Evolutionary conservation across 2,888 invertebrate genomes (phyloP).

Genomic region (Lasius platythorax): DNA sequence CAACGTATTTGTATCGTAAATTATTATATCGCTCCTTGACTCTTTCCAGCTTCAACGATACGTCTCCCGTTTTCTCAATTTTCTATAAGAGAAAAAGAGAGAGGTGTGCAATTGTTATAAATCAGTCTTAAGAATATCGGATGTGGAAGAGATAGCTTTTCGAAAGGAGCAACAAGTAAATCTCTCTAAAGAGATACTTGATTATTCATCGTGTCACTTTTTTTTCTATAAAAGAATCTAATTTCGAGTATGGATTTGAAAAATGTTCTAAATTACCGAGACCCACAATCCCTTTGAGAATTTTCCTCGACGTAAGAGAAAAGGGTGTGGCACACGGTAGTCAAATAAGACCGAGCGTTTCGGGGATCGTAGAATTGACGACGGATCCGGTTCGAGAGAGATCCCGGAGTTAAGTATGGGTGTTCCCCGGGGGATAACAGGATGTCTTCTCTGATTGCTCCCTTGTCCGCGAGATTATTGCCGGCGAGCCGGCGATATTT

Average conservation of each 20-base stretch:
- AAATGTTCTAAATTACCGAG: background rate
- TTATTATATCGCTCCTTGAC: slow-evolving; percentile 1
- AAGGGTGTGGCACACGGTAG: slow-evolving; percentile 83
- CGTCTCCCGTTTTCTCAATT: background rate
- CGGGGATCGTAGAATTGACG: slow-evolving; percentile 68
- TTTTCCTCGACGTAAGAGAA: slow-evolving; percentile 64
- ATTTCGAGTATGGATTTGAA: background rate
- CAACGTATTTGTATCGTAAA: slow-evolving; percentile 22
- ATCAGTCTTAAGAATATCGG: background rate
- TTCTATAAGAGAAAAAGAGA: background rate
- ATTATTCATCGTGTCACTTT: background rate
- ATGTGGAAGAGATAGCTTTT: background rate
- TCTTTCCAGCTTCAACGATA: background rate
- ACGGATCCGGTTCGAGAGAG: slow-evolving; percentile 77
- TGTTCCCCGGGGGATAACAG: slow-evolving; percentile 82
- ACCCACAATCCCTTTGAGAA: background rate
- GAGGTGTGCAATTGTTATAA: background rate
- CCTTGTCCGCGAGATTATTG: slow-evolving; percentile 81
- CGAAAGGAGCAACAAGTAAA: background rate
- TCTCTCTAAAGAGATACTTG: background rate
- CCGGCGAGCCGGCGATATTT: slow-evolving; percentile 60
- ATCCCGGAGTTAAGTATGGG: slow-evolving; percentile 76
- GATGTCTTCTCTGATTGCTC: slow-evolving; percentile 82
- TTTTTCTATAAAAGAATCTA: background rate
- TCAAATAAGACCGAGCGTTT: slow-evolving; percentile 74